Evolutionary conservation across 2,113 vertebrate species (phyloP).

Genomic region (Phylloscopus trochilus): DNA sequence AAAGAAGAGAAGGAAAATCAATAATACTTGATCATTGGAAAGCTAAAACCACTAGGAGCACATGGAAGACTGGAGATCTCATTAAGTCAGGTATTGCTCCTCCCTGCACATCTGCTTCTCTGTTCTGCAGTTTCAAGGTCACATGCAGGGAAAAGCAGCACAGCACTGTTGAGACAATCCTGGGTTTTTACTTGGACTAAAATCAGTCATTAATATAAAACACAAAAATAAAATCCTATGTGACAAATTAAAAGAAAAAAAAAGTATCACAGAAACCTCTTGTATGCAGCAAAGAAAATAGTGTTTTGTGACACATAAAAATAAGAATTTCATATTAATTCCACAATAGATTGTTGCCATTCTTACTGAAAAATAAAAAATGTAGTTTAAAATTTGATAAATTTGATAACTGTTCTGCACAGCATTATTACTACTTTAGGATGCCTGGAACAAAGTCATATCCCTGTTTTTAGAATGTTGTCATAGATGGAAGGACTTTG

Average conservation of each 20-base stretch:
- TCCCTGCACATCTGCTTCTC: constrained; percentile 60
- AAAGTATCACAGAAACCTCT: neutral
- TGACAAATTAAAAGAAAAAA: neutral
- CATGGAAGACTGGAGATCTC: constrained; percentile 47
- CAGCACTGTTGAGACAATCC: neutral
- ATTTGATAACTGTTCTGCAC: neutral
- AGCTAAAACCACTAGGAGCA: constrained; percentile 52
- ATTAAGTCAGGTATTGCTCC: constrained; percentile 36
- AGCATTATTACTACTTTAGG: neutral
- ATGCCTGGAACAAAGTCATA: neutral
- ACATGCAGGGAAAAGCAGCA: accelerated
- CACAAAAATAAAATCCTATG: neutral
- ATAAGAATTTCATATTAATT: neutral
- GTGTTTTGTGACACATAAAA: neutral
- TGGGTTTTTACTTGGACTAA: neutral
- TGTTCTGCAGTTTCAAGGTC: neutral
- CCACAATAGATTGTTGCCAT: neutral
- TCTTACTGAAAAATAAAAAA: neutral
- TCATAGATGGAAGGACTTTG: neutral
- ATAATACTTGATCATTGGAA: constrained; percentile 33
- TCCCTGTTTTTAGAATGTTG: neutral
- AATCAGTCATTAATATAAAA: constrained; percentile 34
- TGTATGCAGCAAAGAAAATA: neutral
- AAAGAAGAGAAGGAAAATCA: constrained; percentile 39
- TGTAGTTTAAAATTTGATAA: neutral